Conservation (phyloP, 2,797 vertebrate species). For the Enteromius thamalakanensis region DNA sequence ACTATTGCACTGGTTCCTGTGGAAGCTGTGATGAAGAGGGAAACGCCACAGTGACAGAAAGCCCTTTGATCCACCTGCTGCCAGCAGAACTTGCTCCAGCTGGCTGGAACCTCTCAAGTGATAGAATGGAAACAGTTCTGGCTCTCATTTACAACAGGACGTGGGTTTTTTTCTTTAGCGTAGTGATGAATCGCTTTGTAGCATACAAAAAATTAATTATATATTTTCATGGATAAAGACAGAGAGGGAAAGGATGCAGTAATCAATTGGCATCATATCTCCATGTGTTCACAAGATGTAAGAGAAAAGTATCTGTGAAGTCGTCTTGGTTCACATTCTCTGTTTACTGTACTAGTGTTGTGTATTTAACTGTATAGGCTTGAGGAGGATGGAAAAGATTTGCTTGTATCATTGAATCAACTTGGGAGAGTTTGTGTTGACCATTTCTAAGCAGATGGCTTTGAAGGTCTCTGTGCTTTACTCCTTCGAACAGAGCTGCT, state of each 20-base stretch:
- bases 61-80: not conserved
- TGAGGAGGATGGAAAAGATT: not conserved
- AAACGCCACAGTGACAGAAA: not conserved
- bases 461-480: constrained; percentile 54
- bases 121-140: constrained; percentile 11
- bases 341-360: not conserved
- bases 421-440: constrained; percentile 28
- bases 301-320: not conserved
- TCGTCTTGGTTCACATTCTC: not conserved
- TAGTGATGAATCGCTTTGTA: not conserved
- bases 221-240: not conserved
- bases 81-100: constrained; percentile 1
- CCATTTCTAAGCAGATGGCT: constrained; percentile 44
- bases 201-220: not conserved
- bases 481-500: constrained; percentile 40
- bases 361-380: not conserved
- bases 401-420: constrained; percentile 41
- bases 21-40: not conserved
- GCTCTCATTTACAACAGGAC: not conserved
- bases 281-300: not conserved
- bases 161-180: not conserved
- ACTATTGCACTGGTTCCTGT: not conserved
- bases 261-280: not conserved
- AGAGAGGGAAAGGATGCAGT: not conserved
- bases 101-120: constrained; percentile 1